Base-by-base conservation (phyloP, 2,888 invertebrate species). In the Rotaria socialis region DNA sequence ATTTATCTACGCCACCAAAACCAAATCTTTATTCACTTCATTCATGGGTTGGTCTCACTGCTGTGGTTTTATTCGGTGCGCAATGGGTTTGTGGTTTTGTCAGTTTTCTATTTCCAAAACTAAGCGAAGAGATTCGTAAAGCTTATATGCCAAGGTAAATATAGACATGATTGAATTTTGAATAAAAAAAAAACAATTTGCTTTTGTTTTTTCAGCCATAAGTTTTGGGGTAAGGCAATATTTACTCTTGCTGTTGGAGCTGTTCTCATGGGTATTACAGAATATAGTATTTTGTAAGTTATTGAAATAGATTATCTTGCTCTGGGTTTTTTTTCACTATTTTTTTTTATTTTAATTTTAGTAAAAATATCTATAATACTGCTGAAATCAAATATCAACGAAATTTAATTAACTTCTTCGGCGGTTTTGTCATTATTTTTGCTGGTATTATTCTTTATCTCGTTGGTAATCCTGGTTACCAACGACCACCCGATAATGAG, bases 11-110 rank as follows among this genome's bases (percentile, higher is more conserved):
- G 87, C 67, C 87, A 88, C 89, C 90, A 0, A 80, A 80, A 24
- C 7, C 24, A n/a, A 80, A 80, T n/a, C n/a, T 80, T 11, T 91
- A 91, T 89, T 89, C 89, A 19, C 90, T 95, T 85, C 95, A 95
- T 91, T 94, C 94, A 87, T 95, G 95, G 95, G 89, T 95, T 85
- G 95, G 95, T 14, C 90, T 95, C 27, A 91, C 93, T n/a, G 93
- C 94, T 22, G 93, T 95, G 16, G 93, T 94, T 87, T 90, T 95
- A 88, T 96, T 95, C 90, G 92, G 93, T 55, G 90, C 90, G 84
- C 91, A 95, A 94, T 95, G 94, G 93, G 89, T 94, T 7, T 92
- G 93, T 88, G 96, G 95, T 6, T 94, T 95, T 88, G 89, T 93
- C 27, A 93, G 94, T 3, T 96, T 94, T 90, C 92, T 96, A 85